Conservation (phyloP, 2,888 invertebrate genomes). For the Copidosoma aretas region DNA sequence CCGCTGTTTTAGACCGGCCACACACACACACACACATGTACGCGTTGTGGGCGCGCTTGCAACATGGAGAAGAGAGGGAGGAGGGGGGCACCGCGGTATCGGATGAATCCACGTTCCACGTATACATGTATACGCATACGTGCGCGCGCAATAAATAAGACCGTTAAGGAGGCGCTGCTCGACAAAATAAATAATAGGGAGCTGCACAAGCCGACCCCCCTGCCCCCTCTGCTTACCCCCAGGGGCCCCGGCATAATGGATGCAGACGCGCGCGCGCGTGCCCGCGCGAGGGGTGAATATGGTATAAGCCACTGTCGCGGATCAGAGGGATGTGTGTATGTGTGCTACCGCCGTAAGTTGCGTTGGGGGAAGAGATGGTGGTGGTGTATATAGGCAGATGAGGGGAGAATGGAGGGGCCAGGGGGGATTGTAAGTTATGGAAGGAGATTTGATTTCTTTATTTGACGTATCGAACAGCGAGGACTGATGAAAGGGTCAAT, state of each 20-base stretch:
- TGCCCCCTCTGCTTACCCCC: neutral
- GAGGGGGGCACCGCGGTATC: slow-evolving; percentile 23
- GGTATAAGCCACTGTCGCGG: slow-evolving; percentile 9
- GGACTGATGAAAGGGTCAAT: slow-evolving; percentile 18
- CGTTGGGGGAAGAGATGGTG: too few species aligned
- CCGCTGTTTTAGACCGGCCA: too few species aligned
- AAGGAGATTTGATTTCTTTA: slow-evolving; percentile 32
- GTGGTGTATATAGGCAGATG: too few species aligned
- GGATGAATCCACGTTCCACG: neutral
- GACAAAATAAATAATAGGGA: slow-evolving; percentile 52
- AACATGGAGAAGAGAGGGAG: too few species aligned
- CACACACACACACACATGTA: neutral
- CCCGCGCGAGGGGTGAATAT: slow-evolving; percentile 32
- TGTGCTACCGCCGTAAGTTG: neutral
- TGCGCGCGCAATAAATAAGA: slow-evolving; percentile 43
- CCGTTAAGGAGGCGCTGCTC: slow-evolving; percentile 48
- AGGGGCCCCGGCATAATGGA: slow-evolving; percentile 46
- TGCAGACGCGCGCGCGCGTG: slow-evolving; percentile 21
- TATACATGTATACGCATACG: neutral
- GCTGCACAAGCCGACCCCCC: slow-evolving; percentile 4
- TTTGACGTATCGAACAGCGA: slow-evolving; percentile 15
- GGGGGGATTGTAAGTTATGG: neutral
- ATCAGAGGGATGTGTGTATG: neutral
- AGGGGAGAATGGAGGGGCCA: neutral
- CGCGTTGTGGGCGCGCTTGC: too few species aligned